phyloP scores from a whole-genome alignment of 2,797 vertebrate species.

The Pogoniulus pusillus region DNA sequence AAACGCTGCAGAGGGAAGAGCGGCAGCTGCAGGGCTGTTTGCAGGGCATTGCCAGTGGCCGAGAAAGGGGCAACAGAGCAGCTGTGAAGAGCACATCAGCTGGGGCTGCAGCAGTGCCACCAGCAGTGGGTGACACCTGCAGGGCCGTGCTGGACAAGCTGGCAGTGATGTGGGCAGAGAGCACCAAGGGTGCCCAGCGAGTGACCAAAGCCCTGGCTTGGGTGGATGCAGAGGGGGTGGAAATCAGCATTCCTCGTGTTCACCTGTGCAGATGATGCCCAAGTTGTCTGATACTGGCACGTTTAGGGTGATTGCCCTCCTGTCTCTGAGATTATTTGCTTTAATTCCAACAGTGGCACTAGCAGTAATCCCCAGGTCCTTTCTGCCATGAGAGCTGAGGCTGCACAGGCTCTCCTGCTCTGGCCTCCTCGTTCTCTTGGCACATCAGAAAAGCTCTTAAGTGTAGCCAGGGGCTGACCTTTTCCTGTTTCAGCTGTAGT shows the following conservation, averaged over 20 bases:
- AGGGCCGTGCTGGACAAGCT: rapidly evolving
- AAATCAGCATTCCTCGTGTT: neutral
- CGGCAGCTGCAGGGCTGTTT: constrained; percentile 6
- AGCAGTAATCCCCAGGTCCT: neutral
- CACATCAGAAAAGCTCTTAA: neutral
- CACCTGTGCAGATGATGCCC: neutral
- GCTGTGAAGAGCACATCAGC: neutral
- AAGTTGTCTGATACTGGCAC: neutral
- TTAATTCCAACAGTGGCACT: neutral
- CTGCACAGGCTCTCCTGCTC: neutral
- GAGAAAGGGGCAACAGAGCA: neutral
- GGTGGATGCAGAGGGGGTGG: rapidly evolving
- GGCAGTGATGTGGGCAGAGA: neutral
- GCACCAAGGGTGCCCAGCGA: rapidly evolving
- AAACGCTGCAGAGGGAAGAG: neutral
- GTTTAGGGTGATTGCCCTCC: neutral
- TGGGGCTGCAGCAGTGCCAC: neutral
- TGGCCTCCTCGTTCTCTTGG: neutral
- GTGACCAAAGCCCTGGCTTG: rapidly evolving
- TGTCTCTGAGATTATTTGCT: neutral
- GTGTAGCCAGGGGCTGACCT: neutral
- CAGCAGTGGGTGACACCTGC: neutral
- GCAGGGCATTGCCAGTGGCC: constrained; percentile 4
- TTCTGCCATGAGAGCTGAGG: neutral
- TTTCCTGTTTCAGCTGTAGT: neutral